Percentiles rank a stretch among this genome's conserved stretches.
phyloP scores from a whole-genome alignment of 2,113 vertebrate species.

The Lethenteron reissneri region DNA sequence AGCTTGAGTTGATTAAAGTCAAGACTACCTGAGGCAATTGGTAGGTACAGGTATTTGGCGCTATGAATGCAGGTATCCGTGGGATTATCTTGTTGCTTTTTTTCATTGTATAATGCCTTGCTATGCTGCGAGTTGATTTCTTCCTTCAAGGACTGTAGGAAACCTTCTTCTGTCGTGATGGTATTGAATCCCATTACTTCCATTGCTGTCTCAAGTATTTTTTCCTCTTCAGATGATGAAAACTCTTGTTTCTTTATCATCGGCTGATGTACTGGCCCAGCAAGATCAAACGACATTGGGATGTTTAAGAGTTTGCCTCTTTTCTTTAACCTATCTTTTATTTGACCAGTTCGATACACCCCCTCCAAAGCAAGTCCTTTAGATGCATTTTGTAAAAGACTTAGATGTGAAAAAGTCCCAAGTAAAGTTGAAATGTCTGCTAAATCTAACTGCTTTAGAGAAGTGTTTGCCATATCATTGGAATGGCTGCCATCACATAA shows the following conservation, averaged over 20 bases:
- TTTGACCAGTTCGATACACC: conserved; percentile 10
- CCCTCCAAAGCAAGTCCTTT: too few relatives aligned
- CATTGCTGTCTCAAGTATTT: conserved; percentile 16
- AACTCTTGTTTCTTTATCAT: conserved; percentile 17
- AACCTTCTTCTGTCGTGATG: background rate
- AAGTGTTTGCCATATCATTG: too few relatives aligned
- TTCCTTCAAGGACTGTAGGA: background rate
- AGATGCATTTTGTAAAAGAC: too few relatives aligned
- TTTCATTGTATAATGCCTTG: background rate
- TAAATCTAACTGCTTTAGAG: too few relatives aligned
- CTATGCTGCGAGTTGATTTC: background rate
- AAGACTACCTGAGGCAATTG: conserved; percentile 22
- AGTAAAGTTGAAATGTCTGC: too few relatives aligned
- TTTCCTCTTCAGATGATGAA: conserved; percentile 17
- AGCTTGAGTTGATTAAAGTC: conserved; percentile 16
- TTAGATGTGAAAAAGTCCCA: too few relatives aligned
- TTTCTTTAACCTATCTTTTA: conserved; percentile 7
- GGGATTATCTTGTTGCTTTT: background rate
- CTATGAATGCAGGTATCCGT: conserved; percentile 16
- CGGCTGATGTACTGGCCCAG: conserved; percentile 10
- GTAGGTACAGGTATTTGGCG: conserved; percentile 17
- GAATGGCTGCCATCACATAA: too few relatives aligned
- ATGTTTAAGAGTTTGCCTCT: conserved; percentile 19
- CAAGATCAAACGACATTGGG: conserved; percentile 14
- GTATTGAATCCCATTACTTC: conserved; percentile 18